These are phyloP conservation scores for Thecocarcelia acutangulata DNA, from an alignment of 2,888 invertebrate genomes.

Conservation along the genomic window DNA sequence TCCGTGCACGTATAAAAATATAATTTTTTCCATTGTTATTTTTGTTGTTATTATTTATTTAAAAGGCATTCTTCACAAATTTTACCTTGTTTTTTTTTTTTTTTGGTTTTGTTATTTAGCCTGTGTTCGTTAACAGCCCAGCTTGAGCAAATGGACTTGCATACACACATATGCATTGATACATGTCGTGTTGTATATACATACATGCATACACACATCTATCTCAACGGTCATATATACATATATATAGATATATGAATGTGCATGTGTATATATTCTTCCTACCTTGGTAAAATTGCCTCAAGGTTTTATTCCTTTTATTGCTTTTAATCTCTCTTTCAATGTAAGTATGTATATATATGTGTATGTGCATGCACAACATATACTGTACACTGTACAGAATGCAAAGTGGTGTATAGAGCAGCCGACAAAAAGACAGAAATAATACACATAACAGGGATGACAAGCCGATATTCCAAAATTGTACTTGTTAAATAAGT, in stretches of 20 bases:
- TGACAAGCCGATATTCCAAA: neutral
- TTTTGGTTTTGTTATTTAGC: neutral
- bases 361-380: neutral
- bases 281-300: conserved; percentile 52
- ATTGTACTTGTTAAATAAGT: no score
- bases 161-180: neutral
- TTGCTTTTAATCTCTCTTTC: conserved; percentile 53
- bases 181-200: neutral
- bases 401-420: conserved; percentile 23
- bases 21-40: conserved; percentile 24
- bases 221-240: no score
- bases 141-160: conserved; percentile 17
- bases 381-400: conserved; percentile 11
- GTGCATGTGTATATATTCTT: no score
- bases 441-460: neutral
- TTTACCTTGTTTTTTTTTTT: conserved; percentile 31
- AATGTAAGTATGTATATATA: neutral
- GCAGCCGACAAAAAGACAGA: conserved; percentile 6
- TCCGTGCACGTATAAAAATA: neutral
- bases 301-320: conserved; percentile 64
- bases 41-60: conserved; percentile 12
- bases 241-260: no score
- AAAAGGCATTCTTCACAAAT: conserved; percentile 48
- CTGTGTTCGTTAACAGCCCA: conserved; percentile 41
- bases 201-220: no score